A percentile compares a stretch with the other conserved stretches of the same genome.
These are phyloP conservation scores for Brachypteracias leptosomus DNA, from an alignment of 2,113 vertebrate species.

Conservation along the genomic window DNA sequence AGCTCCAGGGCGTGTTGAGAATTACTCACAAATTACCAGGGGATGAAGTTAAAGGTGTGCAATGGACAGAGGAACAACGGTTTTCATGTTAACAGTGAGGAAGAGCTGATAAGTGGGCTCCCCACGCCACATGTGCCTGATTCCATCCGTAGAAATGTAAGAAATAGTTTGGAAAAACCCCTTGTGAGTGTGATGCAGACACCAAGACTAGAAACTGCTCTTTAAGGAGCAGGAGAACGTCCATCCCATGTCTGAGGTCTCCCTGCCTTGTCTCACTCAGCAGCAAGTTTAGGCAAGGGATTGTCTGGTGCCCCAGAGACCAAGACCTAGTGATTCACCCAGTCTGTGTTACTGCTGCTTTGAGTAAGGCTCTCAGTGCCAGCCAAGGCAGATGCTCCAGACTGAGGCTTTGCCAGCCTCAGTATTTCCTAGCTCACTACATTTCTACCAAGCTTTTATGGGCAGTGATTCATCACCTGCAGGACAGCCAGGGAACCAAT, in stretches of 20 bases:
- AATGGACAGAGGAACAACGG: neutral
- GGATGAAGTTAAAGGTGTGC: neutral
- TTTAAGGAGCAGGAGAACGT: neutral
- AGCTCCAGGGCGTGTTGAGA: neutral
- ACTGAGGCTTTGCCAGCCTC: neutral
- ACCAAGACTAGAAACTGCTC: neutral
- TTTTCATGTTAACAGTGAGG: neutral
- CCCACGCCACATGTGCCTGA: neutral
- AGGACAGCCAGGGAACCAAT: neutral
- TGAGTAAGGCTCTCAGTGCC: neutral
- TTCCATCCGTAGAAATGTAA: neutral
- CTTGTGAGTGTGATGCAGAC: neutral
- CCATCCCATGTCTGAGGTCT: neutral
- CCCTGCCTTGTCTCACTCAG: neutral
- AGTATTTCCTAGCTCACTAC: neutral
- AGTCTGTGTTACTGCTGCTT: neutral
- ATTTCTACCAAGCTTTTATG: conserved; percentile 14
- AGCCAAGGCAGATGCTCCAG: neutral
- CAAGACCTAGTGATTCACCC: neutral
- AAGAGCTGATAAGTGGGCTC: neutral
- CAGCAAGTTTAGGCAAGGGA: conserved; percentile 7
- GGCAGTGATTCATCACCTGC: conserved; percentile 8
- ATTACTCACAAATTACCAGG: neutral
- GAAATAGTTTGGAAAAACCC: neutral
- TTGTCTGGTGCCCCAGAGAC: neutral